Evolutionary conservation across 1,140 invertebrate genomes (phyloP), one percentile per base, ranked within the genome.

Genomic region (Calliopsis andreniformis): DNA sequence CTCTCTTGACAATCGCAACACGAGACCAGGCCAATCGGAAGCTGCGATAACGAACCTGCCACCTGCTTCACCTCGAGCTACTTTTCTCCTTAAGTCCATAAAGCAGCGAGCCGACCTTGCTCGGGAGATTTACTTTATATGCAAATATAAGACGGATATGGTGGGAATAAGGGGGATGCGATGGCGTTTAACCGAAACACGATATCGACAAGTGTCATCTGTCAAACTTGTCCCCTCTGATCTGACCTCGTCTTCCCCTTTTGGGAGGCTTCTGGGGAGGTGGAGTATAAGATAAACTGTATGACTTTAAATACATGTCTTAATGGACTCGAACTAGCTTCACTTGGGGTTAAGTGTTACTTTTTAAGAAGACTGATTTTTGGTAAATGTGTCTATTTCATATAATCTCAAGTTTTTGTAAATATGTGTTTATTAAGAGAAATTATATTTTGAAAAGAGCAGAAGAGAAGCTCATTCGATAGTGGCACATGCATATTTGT

Each of bases 201-300:
- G 85, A 87, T 87, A 88, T 87, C 79, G 87, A 88, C 87, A 86
- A 88, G 84, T 70, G 75, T 85, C 80, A 87, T 88, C 83, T 66
- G 80, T 88, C 86, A 88, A 85, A 83, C 79, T 76, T 83, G 76
- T 70, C 82, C 80, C 82, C 80, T 82, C 80, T 70, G 59, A 82
- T 76, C 75, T 73, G 35, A 53, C 53, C 71, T 64, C 62, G 18
- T 53, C 28, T 49, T 43, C n/a, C 45, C 51, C 64, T 32, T 43
- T 23, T 2, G 18, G 20, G 0, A 14, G 12, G 1, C 35, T 66
- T 67, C 30, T 28, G 20, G 18, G 51, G 63, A 45, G 23, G 4
- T 39, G 35, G 35, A 5, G 35, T 10, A 39, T 39, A 39, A 39
- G 10, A 39, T 39, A 39, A 39, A 39, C 35, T 39, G 3, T n/a